phyloP scores from a whole-genome alignment of 2,797 vertebrate species.

The Pagetopsis macropterus region DNA sequence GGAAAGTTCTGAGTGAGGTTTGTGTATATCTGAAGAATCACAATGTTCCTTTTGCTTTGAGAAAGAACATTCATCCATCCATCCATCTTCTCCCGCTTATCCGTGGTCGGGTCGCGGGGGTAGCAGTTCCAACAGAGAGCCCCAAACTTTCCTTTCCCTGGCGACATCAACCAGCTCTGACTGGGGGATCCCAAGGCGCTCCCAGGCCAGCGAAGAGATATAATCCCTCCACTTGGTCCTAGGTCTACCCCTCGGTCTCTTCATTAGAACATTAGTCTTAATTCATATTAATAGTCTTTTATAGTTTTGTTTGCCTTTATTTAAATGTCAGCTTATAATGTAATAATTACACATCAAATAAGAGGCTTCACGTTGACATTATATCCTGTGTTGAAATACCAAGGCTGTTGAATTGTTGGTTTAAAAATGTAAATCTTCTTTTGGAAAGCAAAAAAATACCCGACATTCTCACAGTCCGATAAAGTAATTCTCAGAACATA shows the following conservation, averaged over 20 bases:
- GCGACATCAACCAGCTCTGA: no score
- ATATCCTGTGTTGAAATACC: neutral
- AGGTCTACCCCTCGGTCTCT: no score
- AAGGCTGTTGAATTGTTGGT: constrained; percentile 11
- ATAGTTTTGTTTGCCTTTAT: constrained; percentile 7
- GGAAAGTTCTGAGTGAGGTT: neutral
- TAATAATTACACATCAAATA: constrained; percentile 18
- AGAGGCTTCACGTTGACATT: constrained; percentile 7
- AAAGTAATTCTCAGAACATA: neutral
- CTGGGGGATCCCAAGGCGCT: no score
- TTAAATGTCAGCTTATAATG: constrained; percentile 24
- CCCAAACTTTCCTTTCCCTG: no score
- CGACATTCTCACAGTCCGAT: no score
- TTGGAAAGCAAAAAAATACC: no score
- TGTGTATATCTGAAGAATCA: neutral
- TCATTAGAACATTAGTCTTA: no score
- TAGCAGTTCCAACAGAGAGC: no score
- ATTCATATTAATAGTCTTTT: neutral
- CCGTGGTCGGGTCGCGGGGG: no score
- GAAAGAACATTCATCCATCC: neutral
- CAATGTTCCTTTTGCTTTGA: constrained; percentile 9
- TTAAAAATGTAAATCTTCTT: constrained; percentile 15
- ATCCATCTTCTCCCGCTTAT: no score
- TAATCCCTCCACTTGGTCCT: no score
- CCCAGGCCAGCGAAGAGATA: no score